Evolutionary conservation across 1,140 invertebrate species (phyloP), one percentile per base, ranked within the genome.

Genomic region (Aradophagus sp.): DNA sequence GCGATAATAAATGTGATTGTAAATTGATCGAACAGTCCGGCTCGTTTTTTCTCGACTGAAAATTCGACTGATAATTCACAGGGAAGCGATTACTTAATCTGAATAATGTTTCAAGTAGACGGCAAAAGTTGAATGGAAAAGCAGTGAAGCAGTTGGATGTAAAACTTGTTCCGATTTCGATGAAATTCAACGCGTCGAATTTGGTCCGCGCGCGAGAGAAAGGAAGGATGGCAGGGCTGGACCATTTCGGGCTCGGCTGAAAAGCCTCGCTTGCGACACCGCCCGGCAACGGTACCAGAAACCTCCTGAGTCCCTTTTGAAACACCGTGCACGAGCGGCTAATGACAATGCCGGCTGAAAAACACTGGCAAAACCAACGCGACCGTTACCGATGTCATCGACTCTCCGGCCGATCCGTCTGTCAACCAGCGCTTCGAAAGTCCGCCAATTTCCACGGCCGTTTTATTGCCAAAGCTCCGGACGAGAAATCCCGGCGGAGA

Each of bases 321-420:
- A 52, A 52, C 44, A 47, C 58, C 15, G 45, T 62, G 58, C 45
- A 52, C 45, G 47, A 35, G 36, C 58, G 34, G 32, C 32, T 39
- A 47, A 59, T 59, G 55, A 59, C 55, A 47, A 39, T 47, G 42
- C 42, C 31, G n/a, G 34, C 45, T 62, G 45, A 50, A 62, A 52
- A 45, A 52, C 47, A 20, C 12, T 35, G 23, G 47, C 47, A 53
- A 62, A 62, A 62, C 47, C 38, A 26, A 27, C 38, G 29, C 15
- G 29, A 45, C 47, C 47, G 47, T 62, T 62, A 62, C 58, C 12
- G 58, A 53, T 62, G 58, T 62, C 58, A 53, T 62, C 58, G 58
- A 62, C 58, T 62, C 58, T 26, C 20, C 31, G 31, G 35, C 20
- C 47, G 17, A 50, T 36, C 32, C 10, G 36, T 50, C 56, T 61